These are phyloP conservation scores for Pseudomyrmex dendroicus DNA, from an alignment of 1,140 invertebrate genomes.

Conservation along the genomic window DNA sequence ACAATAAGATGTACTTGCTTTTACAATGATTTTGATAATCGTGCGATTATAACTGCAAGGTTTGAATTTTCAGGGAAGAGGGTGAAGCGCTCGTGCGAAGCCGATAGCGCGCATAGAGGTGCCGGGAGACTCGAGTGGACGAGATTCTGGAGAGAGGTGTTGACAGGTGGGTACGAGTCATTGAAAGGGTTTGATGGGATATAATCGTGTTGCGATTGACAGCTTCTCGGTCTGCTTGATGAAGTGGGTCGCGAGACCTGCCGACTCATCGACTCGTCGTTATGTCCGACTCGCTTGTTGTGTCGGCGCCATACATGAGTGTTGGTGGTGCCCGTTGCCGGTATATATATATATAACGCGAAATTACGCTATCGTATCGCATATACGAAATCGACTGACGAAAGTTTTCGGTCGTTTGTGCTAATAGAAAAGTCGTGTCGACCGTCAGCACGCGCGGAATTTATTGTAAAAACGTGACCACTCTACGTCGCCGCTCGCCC, in stretches of 20 bases:
- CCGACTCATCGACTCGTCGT: conserved; percentile 56
- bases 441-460: conserved; percentile 42
- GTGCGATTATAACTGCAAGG: background rate
- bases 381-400: conserved; percentile 40
- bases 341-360: background rate
- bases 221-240: conserved; percentile 46
- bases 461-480: conserved; percentile 59
- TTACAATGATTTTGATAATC: background rate
- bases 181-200: conserved; percentile 53
- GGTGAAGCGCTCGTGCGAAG: background rate
- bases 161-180: conserved; percentile 41
- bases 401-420: conserved; percentile 49
- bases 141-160: conserved; percentile 44
- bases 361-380: conserved; percentile 44
- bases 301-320: background rate
- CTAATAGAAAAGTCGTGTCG: conserved; percentile 57
- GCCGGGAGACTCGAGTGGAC: background rate
- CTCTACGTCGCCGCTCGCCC: conserved; percentile 4
- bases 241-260: conserved; percentile 43
- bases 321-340: no score
- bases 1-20: no score
- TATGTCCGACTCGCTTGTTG: conserved; percentile 31
- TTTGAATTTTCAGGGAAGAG: conserved; percentile 4
- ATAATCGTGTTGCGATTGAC: conserved; percentile 54
- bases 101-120: background rate